Evolutionary conservation across 2,113 vertebrate genomes (phyloP).

Genomic region (Scortum barcoo): DNA sequence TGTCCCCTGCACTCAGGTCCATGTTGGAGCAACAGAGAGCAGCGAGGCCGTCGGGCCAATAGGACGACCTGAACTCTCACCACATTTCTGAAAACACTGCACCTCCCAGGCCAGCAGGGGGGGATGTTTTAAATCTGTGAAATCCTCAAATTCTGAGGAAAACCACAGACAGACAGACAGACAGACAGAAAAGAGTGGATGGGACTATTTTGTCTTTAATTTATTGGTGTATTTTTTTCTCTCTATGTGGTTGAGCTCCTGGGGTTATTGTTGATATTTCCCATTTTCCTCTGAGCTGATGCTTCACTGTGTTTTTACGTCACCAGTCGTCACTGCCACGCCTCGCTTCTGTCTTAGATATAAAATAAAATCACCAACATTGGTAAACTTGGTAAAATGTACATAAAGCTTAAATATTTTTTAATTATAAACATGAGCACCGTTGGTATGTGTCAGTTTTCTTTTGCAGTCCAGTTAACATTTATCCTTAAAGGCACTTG

Average conservation of each 20-base stretch:
- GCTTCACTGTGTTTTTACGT: slow-evolving; percentile 9
- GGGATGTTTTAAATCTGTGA: slow-evolving; percentile 30
- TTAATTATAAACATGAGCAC: slow-evolving; percentile 15
- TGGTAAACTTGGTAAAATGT: no score
- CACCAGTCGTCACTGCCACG: neutral
- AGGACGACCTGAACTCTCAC: slow-evolving; percentile 31
- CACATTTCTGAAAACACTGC: neutral
- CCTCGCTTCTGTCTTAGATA: neutral
- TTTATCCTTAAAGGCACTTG: neutral
- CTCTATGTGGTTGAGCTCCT: slow-evolving; percentile 64
- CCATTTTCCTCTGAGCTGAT: slow-evolving; percentile 12
- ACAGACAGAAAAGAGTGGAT: slow-evolving; percentile 31
- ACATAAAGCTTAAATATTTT: slow-evolving; percentile 39
- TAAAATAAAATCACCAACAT: neutral
- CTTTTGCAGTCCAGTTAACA: neutral
- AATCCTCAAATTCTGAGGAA: slow-evolving; percentile 21
- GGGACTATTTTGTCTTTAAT: slow-evolving; percentile 51
- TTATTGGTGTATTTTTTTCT: slow-evolving; percentile 46
- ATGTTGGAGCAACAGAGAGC: slow-evolving; percentile 84
- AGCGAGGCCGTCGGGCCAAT: slow-evolving; percentile 74
- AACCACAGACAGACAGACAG: slow-evolving; percentile 12
- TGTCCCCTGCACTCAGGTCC: slow-evolving; percentile 70
- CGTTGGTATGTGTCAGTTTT: slow-evolving; percentile 1
- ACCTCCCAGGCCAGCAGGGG: slow-evolving; percentile 50
- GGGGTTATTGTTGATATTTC: slow-evolving; percentile 22